These are phyloP conservation scores for Lampropteryx suffumata DNA, from an alignment of 2,888 invertebrate genomes.

Conservation along the genomic window DNA sequence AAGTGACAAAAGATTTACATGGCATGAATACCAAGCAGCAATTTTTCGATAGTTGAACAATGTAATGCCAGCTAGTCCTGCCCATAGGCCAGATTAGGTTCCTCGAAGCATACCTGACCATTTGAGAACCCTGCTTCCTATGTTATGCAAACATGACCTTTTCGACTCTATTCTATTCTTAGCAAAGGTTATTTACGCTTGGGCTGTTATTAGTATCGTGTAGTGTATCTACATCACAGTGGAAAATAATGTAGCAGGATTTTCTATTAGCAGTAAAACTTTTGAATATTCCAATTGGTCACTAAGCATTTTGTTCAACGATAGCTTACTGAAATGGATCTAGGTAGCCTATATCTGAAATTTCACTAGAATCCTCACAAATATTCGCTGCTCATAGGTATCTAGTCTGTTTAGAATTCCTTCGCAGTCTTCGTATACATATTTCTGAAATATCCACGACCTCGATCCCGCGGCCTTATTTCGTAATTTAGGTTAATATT, in stretches of 20 bases:
- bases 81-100: conserved; percentile 21
- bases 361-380: background rate
- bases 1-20: conserved; percentile 56
- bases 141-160: background rate
- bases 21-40: conserved; percentile 50
- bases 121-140: conserved; percentile 7
- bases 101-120: conserved; percentile 20
- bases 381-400: too few relatives aligned
- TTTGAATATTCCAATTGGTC: background rate
- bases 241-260: background rate
- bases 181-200: too few relatives aligned
- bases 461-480: conserved; percentile 16
- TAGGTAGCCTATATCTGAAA: conserved; percentile 1
- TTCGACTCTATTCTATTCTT: conserved; percentile 2
- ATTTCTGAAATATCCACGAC: conserved; percentile 18
- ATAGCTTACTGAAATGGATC: background rate
- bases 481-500: conserved; percentile 20
- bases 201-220: too few relatives aligned
- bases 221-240: too few relatives aligned
- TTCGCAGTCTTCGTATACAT: conserved; percentile 11
- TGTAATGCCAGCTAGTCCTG: conserved; percentile 14
- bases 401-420: conserved; percentile 5
- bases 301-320: conserved; percentile 1
- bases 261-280: background rate
- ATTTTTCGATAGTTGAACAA: conserved; percentile 22